Evolutionary conservation across 2,888 invertebrate species (phyloP).

Genomic region (Linnaemya tessellans): DNA sequence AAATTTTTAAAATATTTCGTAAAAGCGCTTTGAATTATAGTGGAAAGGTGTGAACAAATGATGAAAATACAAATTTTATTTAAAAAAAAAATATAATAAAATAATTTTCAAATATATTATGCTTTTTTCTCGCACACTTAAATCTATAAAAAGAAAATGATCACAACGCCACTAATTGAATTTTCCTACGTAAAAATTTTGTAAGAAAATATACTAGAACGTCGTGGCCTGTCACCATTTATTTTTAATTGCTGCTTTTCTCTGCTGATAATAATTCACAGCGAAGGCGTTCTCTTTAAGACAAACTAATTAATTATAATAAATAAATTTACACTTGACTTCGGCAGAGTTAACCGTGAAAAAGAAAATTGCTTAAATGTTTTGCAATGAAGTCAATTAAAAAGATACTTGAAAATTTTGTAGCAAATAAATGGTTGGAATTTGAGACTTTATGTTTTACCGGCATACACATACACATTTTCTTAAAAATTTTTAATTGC

Average conservation of each 20-base stretch:
- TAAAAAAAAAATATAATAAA: constrained; percentile 26
- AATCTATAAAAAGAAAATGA: constrained; percentile 51
- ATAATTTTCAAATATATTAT: constrained; percentile 6
- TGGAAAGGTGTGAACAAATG: constrained; percentile 55
- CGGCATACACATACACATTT: too few relatives aligned
- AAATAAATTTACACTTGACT: constrained; percentile 2
- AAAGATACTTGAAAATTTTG: too few relatives aligned
- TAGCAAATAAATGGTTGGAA: too few relatives aligned
- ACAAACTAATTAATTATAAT: background rate
- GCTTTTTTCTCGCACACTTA: constrained; percentile 1
- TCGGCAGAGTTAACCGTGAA: background rate
- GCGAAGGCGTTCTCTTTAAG: constrained; percentile 6
- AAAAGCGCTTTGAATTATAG: constrained; percentile 22
- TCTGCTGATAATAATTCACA: constrained; percentile 12
- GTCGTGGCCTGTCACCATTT: constrained; percentile 26
- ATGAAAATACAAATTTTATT: constrained; percentile 46
- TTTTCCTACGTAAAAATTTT: background rate
- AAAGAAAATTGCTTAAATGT: background rate
- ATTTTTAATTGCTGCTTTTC: constrained; percentile 20
- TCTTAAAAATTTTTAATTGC: too few relatives aligned
- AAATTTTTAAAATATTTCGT: constrained; percentile 10
- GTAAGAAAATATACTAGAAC: background rate
- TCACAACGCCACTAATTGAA: constrained; percentile 25
- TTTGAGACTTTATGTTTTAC: too few relatives aligned
- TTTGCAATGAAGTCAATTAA: too few relatives aligned